Evolutionary conservation across 2,113 vertebrate species (phyloP).

Genomic region (Probosciger aterrimus): DNA sequence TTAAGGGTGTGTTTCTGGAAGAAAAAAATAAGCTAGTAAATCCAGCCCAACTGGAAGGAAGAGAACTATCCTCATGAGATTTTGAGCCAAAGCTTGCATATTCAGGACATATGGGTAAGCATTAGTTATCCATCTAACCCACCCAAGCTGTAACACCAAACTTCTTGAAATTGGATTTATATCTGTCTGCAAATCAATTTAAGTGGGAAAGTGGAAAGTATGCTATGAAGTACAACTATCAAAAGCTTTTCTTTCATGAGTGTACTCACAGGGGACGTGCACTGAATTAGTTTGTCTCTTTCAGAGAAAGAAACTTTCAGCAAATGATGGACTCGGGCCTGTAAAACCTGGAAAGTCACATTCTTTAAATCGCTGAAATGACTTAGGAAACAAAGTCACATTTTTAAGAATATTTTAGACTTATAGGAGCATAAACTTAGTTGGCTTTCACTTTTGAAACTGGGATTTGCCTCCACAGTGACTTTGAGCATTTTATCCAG

Average conservation of each 20-base stretch:
- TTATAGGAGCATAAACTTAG: neutral
- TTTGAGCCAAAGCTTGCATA: conserved; percentile 32
- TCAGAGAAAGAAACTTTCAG: conserved; percentile 4
- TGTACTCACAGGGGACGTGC: neutral
- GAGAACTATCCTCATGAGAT: conserved; percentile 18
- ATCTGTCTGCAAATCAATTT: neutral
- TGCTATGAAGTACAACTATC: neutral
- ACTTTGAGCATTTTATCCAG: neutral
- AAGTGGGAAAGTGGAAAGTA: neutral
- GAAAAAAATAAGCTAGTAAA: conserved; percentile 17
- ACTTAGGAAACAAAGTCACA: neutral
- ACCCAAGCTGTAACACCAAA: conserved; percentile 17
- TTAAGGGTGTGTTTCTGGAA: conserved; percentile 41
- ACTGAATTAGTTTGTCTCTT: neutral
- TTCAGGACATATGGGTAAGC: conserved; percentile 26
- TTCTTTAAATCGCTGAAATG: conserved; percentile 11
- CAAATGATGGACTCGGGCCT: neutral
- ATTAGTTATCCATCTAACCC: neutral
- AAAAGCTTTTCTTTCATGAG: neutral
- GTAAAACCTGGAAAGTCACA: conserved; percentile 35
- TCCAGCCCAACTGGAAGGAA: conserved; percentile 26
- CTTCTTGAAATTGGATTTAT: conserved; percentile 1
- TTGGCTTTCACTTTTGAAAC: neutral
- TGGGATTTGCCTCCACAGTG: neutral
- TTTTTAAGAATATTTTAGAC: neutral